Evolutionary conservation across 1,140 invertebrate genomes (phyloP), one percentile per base, ranked within the genome.

Genomic region (Drosophila repletoides): DNA sequence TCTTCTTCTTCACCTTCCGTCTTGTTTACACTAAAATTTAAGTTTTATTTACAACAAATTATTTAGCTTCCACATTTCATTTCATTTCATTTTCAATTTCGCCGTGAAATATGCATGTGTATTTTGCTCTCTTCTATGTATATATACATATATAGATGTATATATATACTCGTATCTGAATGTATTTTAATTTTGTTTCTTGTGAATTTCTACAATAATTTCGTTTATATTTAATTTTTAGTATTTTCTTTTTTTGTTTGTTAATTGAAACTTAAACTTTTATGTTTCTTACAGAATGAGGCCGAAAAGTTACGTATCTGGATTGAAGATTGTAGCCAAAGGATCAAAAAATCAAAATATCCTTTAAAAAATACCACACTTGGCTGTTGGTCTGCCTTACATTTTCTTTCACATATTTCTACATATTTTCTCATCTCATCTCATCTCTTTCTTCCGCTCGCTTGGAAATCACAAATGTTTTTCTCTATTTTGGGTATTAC

Each of bases 301-400:
- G 88, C 88, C 88, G 69, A 89, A n/a, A 84, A 77, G 74, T 89
- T 89, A 89, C 88, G 88, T 89, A 89, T 89, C 87, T 88, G 80
- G 84, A 88, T 89, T 88, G 80, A 76, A 33, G 46, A 64, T 41
- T 29, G 48, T 22, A 46, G 45, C 53, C 55, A 73, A 70, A 70
- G 21, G 45, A 55, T 55, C 40, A 33, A n/a, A n/a, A n/a, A n/a
- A n/a, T n/a, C n/a, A n/a, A n/a, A n/a, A n/a, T n/a, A n/a, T n/a
- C n/a, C n/a, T n/a, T n/a, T 45, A 36, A 21, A 46, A 38, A 43
- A 61, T 53, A 48, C 43, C 45, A 61, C 53, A 68, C 59, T 48
- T 45, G 59, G 59, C 59, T 40, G 31, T 15, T 64, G 33, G 22
- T 55, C 58, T 53, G 48, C 48, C 46, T 2, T 15, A 45, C 58